Evolutionary conservation across 2,113 vertebrate species (phyloP).

Genomic region (Gobio gobio): DNA sequence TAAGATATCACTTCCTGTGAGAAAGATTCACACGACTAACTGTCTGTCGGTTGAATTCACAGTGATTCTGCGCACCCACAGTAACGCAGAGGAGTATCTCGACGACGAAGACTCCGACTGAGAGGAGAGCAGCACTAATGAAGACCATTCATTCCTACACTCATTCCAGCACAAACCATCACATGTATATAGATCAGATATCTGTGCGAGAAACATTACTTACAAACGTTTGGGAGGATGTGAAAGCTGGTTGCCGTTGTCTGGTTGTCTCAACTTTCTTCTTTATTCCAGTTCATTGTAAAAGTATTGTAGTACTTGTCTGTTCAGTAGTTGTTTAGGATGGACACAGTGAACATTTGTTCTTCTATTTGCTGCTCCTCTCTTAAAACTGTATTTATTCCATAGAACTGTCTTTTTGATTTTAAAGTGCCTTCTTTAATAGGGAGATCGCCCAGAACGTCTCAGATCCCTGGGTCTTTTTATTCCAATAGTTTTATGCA

Average conservation of each 20-base stretch:
- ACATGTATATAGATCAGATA: slow-evolving; percentile 31
- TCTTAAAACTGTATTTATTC: slow-evolving; percentile 38
- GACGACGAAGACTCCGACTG: slow-evolving; percentile 98
- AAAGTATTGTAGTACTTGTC: slow-evolving; percentile 1
- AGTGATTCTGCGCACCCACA: slow-evolving; percentile 79
- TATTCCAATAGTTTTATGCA: not conserved
- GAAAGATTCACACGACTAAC: not conserved
- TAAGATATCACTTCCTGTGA: not conserved
- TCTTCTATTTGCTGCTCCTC: not conserved
- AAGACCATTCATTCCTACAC: slow-evolving; percentile 27
- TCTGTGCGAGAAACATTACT: not conserved
- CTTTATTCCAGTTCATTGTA: slow-evolving; percentile 2
- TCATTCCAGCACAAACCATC: not conserved
- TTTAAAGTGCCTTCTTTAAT: slow-evolving; percentile 9
- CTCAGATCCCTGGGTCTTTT: not conserved
- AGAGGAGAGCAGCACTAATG: slow-evolving; percentile 44
- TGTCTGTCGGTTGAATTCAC: not conserved
- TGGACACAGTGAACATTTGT: slow-evolving; percentile 13
- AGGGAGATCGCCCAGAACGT: not conserved
- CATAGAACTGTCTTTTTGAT: not conserved
- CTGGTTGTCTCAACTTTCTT: slow-evolving; percentile 13
- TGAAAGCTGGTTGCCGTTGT: not conserved
- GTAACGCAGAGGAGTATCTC: slow-evolving; percentile 95
- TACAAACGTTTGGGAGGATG: not conserved
- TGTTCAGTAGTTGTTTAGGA: not conserved